A percentile compares a stretch with the other conserved stretches of the same genome.
Conservation (phyloP, 2,797 vertebrate species). For the Pristis pectinata region DNA sequence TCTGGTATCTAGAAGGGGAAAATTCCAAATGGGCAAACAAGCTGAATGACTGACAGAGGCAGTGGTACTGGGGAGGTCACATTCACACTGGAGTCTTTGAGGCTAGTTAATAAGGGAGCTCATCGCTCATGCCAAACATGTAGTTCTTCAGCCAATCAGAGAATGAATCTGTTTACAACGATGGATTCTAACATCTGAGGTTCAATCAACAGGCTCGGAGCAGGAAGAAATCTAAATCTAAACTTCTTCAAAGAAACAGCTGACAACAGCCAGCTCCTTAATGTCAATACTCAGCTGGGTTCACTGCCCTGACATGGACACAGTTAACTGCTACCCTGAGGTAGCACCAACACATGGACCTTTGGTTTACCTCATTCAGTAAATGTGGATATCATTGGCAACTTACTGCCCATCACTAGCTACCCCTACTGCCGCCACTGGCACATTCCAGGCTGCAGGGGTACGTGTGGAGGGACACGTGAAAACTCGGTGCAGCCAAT, state of each 20-base stretch:
- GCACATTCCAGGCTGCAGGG: no score
- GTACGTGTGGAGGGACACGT: no score
- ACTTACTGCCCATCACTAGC: no score
- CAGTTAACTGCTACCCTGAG: background rate
- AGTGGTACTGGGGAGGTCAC: background rate
- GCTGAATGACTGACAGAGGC: background rate
- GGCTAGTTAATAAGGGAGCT: background rate
- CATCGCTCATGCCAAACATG: background rate
- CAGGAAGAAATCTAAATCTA: background rate
- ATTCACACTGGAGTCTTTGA: background rate
- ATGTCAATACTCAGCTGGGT: background rate
- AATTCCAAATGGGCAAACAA: background rate
- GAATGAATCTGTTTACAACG: background rate
- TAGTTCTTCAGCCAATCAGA: background rate
- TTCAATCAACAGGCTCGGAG: background rate
- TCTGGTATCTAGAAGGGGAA: background rate
- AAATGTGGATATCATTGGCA: no score
- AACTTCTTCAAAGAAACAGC: background rate
- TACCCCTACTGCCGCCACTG: no score
- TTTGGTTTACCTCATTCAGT: no score
- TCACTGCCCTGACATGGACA: background rate
- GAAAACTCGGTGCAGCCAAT: no score
- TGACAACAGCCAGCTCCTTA: background rate
- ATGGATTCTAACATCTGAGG: background rate
- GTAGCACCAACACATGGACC: background rate